Conservation (phyloP, 1,140 invertebrate genomes). For the Zaprionus nigranus region DNA sequence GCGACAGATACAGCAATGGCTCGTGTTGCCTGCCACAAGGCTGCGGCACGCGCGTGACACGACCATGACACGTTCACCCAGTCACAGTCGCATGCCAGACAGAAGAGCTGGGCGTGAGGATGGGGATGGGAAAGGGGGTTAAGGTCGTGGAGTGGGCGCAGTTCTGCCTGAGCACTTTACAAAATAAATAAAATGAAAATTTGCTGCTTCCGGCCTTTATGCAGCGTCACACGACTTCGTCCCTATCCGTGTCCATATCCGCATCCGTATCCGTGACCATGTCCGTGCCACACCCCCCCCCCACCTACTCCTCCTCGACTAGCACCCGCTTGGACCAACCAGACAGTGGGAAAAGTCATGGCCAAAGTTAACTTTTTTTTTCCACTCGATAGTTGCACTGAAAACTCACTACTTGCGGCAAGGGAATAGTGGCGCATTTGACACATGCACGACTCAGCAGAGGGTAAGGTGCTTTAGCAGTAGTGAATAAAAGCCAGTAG, state of each 20-base stretch:
- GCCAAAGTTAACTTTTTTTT: background rate
- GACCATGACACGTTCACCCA: constrained; percentile 38
- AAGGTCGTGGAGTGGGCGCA: background rate
- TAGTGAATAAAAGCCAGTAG: too few relatives aligned
- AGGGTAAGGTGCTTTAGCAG: background rate
- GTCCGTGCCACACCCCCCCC: constrained; percentile 43
- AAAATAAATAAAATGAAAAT: constrained; percentile 82
- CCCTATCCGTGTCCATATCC: constrained; percentile 51
- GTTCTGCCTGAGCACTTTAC: constrained; percentile 64
- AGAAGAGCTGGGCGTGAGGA: background rate
- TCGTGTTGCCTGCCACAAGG: constrained; percentile 20
- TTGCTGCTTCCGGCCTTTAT: constrained; percentile 75
- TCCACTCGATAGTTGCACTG: background rate
- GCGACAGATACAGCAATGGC: constrained; percentile 52
- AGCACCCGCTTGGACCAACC: background rate
- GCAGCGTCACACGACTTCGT: constrained; percentile 43
- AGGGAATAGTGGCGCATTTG: background rate
- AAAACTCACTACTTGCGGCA: background rate
- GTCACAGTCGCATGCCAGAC: background rate
- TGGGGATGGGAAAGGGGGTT: background rate
- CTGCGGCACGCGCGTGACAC: constrained; percentile 34
- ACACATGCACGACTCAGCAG: background rate
- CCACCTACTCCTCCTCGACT: too few relatives aligned
- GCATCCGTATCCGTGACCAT: constrained; percentile 69
- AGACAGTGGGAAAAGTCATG: background rate